These are phyloP conservation scores for Dicerorhinus sumatrensis DNA, from an alignment of 2,113 vertebrate species.

Conservation along the genomic window DNA sequence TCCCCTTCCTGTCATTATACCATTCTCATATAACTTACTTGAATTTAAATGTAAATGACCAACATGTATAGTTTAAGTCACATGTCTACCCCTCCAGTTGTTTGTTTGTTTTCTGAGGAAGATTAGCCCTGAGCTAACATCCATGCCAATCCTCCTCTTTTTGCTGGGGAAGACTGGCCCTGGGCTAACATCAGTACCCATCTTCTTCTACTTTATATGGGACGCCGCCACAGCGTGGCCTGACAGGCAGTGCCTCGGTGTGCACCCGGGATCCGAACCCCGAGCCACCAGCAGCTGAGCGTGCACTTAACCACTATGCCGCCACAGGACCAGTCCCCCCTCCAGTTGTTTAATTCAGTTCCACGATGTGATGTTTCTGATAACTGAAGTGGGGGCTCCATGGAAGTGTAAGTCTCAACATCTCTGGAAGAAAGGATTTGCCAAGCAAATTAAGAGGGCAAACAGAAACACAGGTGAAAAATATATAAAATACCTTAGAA, in stretches of 20 bases:
- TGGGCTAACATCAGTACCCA: no score
- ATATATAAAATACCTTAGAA: background rate
- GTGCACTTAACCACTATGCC: no score
- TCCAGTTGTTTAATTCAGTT: background rate
- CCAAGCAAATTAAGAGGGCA: background rate
- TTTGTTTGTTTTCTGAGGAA: no score
- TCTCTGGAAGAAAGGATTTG: background rate
- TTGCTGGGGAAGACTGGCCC: no score
- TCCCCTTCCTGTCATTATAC: background rate
- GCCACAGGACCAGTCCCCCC: background rate
- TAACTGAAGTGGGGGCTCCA: background rate
- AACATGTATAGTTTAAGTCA: background rate
- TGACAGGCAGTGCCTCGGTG: no score
- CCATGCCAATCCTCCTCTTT: no score
- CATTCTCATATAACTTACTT: background rate
- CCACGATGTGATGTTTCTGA: background rate
- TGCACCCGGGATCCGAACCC: no score
- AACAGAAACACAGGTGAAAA: background rate
- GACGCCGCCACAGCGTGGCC: no score
- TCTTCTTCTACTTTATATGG: no score
- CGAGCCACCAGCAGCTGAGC: no score
- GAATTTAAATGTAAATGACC: background rate
- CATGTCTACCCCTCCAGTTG: background rate
- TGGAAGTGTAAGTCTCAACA: accelerated
- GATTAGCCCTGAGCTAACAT: no score